Base-by-base conservation (phyloP, 2,113 vertebrate species). In the Nyctibius bracteatus region DNA sequence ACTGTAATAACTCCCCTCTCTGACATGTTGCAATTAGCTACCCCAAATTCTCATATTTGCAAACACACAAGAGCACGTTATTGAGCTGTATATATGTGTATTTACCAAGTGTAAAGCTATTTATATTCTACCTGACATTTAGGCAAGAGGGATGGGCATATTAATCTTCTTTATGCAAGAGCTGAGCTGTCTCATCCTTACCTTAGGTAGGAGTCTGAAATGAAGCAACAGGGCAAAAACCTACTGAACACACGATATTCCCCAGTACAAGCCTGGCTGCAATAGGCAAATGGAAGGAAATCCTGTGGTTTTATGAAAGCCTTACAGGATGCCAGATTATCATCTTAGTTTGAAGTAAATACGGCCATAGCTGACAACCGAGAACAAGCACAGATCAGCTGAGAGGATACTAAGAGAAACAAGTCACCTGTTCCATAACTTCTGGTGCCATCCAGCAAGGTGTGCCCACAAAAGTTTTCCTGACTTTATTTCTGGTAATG, bases 371-470 rank as follows among this genome's bases (percentile, higher is more conserved):
- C 14, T 59, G 24, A 33, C 41, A 67, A 47, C 7, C 67, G 72
- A 43, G 58, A 87, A 77, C 57, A 75, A 24, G 33, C 39, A 24
- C 67, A 81, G 62, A 44, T 55, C 52, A 58, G 35, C 13, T 82
- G 47, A 73, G 8, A 85, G 23, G 46, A 94, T 10, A 51, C 11
- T 11, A 52, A 7, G 20, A 59, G 71, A 75, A 91, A 85, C 49
- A 77, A 30, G 73, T 84, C 97, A 99, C 99, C 99, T 99, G 99
- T 78, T 99, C 99, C 99, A 99, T 99, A 75, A 99, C 99, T 96
- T 99, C 99, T 24, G 99, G 99, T 23, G 99, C 99, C 99, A 99
- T 99, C 99, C 99, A 99, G 94, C 99, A 99, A 37, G 99, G 99
- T 7, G 99, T 99, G 92, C 99, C 99, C 89, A 99, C 99, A 97